These are phyloP conservation scores for Rutpela maculata DNA, from an alignment of 2,888 invertebrate genomes.

Conservation along the genomic window DNA sequence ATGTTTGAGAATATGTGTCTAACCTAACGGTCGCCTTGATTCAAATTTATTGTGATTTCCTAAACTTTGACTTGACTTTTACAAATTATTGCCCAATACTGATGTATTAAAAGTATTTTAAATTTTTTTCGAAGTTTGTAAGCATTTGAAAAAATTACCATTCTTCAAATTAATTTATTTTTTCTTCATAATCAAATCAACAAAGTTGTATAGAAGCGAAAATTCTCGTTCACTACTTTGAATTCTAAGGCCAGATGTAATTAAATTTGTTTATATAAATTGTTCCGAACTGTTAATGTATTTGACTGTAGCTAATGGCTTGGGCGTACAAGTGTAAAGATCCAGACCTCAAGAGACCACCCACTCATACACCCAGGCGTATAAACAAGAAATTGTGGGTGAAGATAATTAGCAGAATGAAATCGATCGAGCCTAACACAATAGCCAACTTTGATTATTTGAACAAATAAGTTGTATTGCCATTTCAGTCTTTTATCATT, in stretches of 20 bases:
- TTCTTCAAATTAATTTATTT: too few species aligned
- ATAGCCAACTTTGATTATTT: neutral
- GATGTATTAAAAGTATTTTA: too few species aligned
- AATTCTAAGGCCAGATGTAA: conserved; percentile 12
- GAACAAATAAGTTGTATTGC: neutral
- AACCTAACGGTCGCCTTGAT: too few species aligned
- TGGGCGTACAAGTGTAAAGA: conserved; percentile 22
- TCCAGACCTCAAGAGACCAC: conserved; percentile 11
- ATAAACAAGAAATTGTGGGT: conserved; percentile 28
- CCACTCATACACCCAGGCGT: conserved; percentile 16
- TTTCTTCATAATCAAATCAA: neutral
- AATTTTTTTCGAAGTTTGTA: too few species aligned
- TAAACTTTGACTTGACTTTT: too few species aligned
- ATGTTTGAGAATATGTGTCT: too few species aligned
- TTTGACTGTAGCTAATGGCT: conserved; percentile 23
- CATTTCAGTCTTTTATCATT: neutral
- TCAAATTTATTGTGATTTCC: too few species aligned
- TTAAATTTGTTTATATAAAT: conserved; percentile 29
- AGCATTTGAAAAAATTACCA: too few species aligned
- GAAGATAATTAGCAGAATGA: conserved; percentile 24
- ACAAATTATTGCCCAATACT: too few species aligned
- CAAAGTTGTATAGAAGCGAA: neutral
- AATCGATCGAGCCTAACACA: conserved; percentile 3
- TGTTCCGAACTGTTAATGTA: conserved; percentile 28
- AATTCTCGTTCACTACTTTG: neutral